Evolutionary conservation across 2,888 invertebrate species (phyloP), one percentile per base, ranked within the genome.

Genomic region (Argyra leucocephala): DNA sequence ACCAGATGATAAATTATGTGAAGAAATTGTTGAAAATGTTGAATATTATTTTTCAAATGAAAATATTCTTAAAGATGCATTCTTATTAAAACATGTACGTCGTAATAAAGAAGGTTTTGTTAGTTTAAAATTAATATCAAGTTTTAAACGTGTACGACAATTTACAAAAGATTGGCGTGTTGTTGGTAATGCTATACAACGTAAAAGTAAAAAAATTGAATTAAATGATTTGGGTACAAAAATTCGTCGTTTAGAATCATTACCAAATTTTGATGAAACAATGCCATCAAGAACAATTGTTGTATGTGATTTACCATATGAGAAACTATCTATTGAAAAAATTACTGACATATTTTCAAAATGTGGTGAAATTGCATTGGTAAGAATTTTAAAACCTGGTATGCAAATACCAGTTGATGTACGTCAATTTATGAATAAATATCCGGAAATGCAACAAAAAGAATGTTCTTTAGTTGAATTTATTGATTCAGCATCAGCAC

Each of bases 21-120:
- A 87, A 68, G 86, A 89, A 73, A 93, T 94, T 72, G 86, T 90
- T 63, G 84, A 88, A 62, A 93, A 93, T 76, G 96, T 96, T 24
- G 96, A 97, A 81, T 94, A 91, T 76, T 96, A 96, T 80, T 96
- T 97, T 81, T 93, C 94, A 68, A 94, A 97, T 76, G 93, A 91
- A 63, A 95, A 94, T 78, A 93, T 97, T 71, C 87, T 93, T 4
- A 96, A 96, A 77, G 96, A 97, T 76, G 94, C 96, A 18, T 97
- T 97, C 80, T 83, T 97, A 61, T 81, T 96, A 69, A 97, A 97
- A 77, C 96, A 96, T 77, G 95, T 96, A 23, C 87, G 93, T 66
- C 85, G 96, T 64, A 96, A 96, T 79, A 96, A 95, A 80, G 95
- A 95, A 80, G 96, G 96, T 22, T 96, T 90, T 80, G 96, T 97